phyloP scores from a whole-genome alignment of 2,888 invertebrate genomes.

The Caenorhabditis auriculariae region DNA sequence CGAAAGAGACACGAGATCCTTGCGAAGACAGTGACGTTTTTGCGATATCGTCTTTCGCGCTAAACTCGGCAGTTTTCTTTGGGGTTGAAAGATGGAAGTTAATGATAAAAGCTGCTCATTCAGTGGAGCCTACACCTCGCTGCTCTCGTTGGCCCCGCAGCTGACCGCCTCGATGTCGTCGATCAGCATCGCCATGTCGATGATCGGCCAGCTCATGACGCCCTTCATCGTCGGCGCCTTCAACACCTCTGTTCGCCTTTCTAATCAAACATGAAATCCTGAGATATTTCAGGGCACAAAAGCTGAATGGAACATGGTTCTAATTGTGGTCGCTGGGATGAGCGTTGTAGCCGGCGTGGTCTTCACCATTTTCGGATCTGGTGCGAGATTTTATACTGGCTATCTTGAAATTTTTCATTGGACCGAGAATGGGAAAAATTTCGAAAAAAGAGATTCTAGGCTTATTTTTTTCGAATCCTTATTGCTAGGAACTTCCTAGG shows the following conservation, averaged over 20 bases:
- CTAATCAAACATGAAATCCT: not conserved
- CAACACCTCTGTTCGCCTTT: not conserved
- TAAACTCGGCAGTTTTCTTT: too few relatives aligned
- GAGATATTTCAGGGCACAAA: conserved; percentile 3
- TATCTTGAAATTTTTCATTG: too few relatives aligned
- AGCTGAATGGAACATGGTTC: conserved; percentile 11
- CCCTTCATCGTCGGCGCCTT: conserved; percentile 10
- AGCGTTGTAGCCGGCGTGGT: conserved; percentile 4
- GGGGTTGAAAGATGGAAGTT: too few relatives aligned
- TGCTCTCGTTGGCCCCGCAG: conserved; percentile 11
- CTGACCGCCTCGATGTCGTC: conserved; percentile 9
- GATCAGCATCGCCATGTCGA: conserved; percentile 6
- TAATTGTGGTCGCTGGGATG: conserved; percentile 1
- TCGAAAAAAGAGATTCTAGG: too few relatives aligned
- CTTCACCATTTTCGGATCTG: conserved; percentile 13
- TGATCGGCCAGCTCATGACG: conserved; percentile 5
- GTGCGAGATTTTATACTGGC: too few relatives aligned
- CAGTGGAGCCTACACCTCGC: conserved; percentile 15
- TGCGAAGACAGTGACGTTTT: too few relatives aligned
- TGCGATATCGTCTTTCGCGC: too few relatives aligned
- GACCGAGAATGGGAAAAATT: too few relatives aligned
- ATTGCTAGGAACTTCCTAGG: too few relatives aligned
- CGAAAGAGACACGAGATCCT: too few relatives aligned
- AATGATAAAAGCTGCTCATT: too few relatives aligned
- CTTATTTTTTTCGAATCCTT: too few relatives aligned